Base-by-base conservation (phyloP, 1,140 invertebrate genomes). In the Hyposmocoma kahamanoa region DNA sequence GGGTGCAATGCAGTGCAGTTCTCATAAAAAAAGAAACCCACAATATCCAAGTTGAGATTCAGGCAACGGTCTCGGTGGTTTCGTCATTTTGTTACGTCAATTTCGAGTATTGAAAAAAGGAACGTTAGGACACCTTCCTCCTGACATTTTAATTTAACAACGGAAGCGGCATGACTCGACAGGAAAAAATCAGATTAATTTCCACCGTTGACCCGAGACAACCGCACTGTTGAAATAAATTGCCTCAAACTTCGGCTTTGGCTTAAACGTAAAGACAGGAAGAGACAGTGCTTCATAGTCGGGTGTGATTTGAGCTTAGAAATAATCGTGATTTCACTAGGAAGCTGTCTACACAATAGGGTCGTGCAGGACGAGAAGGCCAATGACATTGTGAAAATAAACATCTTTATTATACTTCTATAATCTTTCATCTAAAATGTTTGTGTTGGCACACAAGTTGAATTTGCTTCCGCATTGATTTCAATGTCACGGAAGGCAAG, bases 91-190 rank as follows among this genome's bases (percentile, higher is more conserved):
- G 50, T 51, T 50, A 56, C 34, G 48, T 38, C 53, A 50, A 61
- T 51, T 50, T 52, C 24, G 42, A 21, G 50, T 44, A 53, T 44
- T 38, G 56, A 54, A 66, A 59, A 68, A n/a, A 68, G 70, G 59
- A 60, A 49, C 49, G 61, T 67, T 62, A 61, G 62, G 51, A 64
- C 59, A 68, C 63, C 62, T 68, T 67, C 64, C 61, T 63, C 62
- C 48, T 57, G 55, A 67, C 59, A 61, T 72, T 79, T 76, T 70
- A 73, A 78, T 73, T 68, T 69, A 72, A 74, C 61, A 72, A 74
- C 80, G 80, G 80, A 81, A 81, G 75, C 75, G 56, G 57, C 66
- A 70, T 84, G 80, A 84, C 72, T 76, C 52, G 52, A 49, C 80
- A 66, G 62, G 64, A 76, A 76, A 67, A 67, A 66, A 69, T 65